Evolutionary conservation across 2,113 vertebrate species (phyloP), one percentile per base, ranked within the genome.

Genomic region (Lepus timidus): DNA sequence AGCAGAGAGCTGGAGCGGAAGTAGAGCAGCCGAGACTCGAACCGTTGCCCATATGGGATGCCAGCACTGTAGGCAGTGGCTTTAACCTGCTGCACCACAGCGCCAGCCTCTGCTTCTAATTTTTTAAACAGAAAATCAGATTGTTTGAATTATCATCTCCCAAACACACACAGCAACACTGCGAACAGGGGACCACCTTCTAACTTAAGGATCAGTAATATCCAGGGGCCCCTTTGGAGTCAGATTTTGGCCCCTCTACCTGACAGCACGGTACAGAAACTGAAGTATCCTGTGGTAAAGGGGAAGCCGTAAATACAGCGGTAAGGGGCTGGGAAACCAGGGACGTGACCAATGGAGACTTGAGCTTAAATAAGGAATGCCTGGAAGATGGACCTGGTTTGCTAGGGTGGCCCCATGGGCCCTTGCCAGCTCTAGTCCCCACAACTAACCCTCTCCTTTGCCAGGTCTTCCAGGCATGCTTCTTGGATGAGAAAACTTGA

Each of bases 91-190:
- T 39, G 39, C 39, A 39, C 44, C 44, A 44, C 44, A 44, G 44
- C 7, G 44, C 44, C 44, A 44, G 44, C 44, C 7, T 44, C 44
- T 44, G 44, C 44, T 49, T 51, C 31, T 22, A 70, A 58, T 31
- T n/a, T 78, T 94, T 55, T 79, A 80, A 90, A 79, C 78, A 91
- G 4, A n/a, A 87, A 75, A 22, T 33, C 25, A 61, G 33, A 90
- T n/a, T 39, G 3, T 44, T 85, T 70, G 16, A 27, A 74, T 25
- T 1, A 22, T 44, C 31, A 25, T 91, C 3, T 31, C 51, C 76
- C 61, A 82, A 82, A 52, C 19, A 65, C 73, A 65, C 14, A 58
- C 20, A 73, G 13, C 13, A 65, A n/a, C 6, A 33, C 11, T 52
- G 13, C 58, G n/a, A 49, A 83, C 44, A 94, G 36, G 31, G 73